Percentiles rank a stretch among this genome's conserved stretches.
These are phyloP conservation scores for Chrysopilus asiliformis DNA, from an alignment of 2,888 invertebrate genomes.

Conservation along the genomic window DNA sequence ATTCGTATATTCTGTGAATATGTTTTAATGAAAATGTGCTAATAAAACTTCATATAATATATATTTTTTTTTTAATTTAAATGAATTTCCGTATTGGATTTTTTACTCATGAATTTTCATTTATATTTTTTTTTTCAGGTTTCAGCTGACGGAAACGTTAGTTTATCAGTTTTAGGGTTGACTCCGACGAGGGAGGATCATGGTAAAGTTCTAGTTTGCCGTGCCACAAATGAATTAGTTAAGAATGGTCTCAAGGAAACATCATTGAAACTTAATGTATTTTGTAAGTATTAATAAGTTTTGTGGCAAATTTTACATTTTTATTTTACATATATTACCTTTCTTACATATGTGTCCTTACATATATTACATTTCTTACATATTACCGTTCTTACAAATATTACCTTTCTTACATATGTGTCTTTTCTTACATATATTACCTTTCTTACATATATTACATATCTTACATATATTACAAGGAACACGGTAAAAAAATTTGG, in stretches of 20 bases:
- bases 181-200: conserved; percentile 66
- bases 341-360: no score
- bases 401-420: no score
- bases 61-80: neutral
- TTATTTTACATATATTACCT: no score
- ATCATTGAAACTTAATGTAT: conserved; percentile 68
- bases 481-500: no score
- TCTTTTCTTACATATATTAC: no score
- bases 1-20: no score
- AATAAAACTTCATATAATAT: neutral
- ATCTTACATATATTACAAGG: no score
- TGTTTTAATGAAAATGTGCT: no score
- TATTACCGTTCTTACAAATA: no score
- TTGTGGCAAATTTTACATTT: no score
- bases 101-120: conserved; percentile 1
- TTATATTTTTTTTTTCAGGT: conserved; percentile 39
- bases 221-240: conserved; percentile 64
- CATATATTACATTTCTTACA: no score
- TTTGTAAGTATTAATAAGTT: conserved; percentile 65
- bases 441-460: no score
- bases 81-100: neutral
- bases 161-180: conserved; percentile 61
- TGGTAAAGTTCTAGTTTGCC: conserved; percentile 63
- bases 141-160: conserved; percentile 68
- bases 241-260: conserved; percentile 62